Evolutionary conservation across 1,140 invertebrate species (phyloP), one percentile per base, ranked within the genome.

Genomic region (Aphaenogaster ashmeadi): DNA sequence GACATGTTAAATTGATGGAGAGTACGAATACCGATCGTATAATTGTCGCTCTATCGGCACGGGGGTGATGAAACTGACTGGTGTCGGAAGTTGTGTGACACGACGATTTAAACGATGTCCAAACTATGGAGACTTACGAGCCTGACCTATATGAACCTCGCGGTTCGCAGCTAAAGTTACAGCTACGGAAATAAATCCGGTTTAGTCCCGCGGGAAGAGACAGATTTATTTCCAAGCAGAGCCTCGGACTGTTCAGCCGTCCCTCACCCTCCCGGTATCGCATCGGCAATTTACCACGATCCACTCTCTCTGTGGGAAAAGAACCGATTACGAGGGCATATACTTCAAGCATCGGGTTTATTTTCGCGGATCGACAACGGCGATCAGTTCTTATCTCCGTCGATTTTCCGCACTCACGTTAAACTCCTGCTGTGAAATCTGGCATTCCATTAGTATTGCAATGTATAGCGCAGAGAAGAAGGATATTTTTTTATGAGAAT

Each of bases 121-220:
- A 90, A 91, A 90, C 89, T 90, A 66, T 47, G 54, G 58, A 90
- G 81, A 91, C 90, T 88, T 90, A 91, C 87, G 89, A 77, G 64
- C 58, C 60, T 86, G 81, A 88, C 87, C 89, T 86, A 72, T 91
- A 90, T 88, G 87, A 90, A 90, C 67, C 77, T 74, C 69, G 54
- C 52, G 58, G 21, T 69, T 50, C 69, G 77, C 64, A 83, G 74
- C 87, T 87, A 79, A 91, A 91, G 90, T 91, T 90, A 88, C 89
- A 74, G 71, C 56, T 80, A 71, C 77, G 89, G 87, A 86, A 86
- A 91, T 91, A 91, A 91, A 91, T 91, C 89, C 81, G 71, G 75
- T 91, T 90, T 88, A 90, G 90, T 91, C 90, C 89, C 90, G 7
- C 81, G 89, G 87, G 90, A 90, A 62, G 64, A 86, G 90, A 88